Percentiles rank a stretch among this genome's conserved stretches.
phyloP scores from a whole-genome alignment of 2,113 vertebrate genomes.

The Phyllopteryx taeniolatus region DNA sequence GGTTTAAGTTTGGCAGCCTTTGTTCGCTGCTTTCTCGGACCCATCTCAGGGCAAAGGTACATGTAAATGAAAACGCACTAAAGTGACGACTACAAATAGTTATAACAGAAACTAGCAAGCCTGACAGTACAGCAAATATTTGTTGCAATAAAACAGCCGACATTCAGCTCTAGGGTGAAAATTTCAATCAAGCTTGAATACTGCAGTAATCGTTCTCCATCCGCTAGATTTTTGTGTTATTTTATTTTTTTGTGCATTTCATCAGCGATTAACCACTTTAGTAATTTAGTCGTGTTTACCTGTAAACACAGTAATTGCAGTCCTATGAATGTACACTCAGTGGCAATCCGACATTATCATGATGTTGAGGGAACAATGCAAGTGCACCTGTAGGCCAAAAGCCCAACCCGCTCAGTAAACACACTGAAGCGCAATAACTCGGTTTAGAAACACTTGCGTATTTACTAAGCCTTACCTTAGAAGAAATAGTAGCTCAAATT shows the following conservation, averaged over 20 bases:
- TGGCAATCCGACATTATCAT: not conserved
- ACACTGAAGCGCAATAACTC: constrained; percentile 22
- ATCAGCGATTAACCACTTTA: not conserved
- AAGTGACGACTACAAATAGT: too few relatives aligned
- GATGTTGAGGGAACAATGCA: not conserved
- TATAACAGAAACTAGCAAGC: too few relatives aligned
- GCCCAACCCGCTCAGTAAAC: constrained; percentile 17
- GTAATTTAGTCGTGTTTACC: not conserved
- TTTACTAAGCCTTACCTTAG: constrained; percentile 36
- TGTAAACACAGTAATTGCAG: not conserved
- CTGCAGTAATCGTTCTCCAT: not conserved
- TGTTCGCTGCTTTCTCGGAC: not conserved
- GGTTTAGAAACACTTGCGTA: constrained; percentile 5
- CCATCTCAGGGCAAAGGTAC: too few relatives aligned
- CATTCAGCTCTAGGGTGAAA: not conserved
- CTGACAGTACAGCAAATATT: not conserved
- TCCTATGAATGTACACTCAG: not conserved
- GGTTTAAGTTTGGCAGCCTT: not conserved
- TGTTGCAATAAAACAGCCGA: not conserved
- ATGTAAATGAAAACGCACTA: not conserved
- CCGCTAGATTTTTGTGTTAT: too few relatives aligned
- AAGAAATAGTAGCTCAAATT: not conserved
- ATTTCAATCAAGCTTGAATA: not conserved
- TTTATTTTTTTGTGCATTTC: too few relatives aligned
- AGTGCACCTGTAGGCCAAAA: constrained; percentile 58